These are phyloP conservation scores for Halictus rubicundus DNA, from an alignment of 1,140 invertebrate species.

Conservation along the genomic window DNA sequence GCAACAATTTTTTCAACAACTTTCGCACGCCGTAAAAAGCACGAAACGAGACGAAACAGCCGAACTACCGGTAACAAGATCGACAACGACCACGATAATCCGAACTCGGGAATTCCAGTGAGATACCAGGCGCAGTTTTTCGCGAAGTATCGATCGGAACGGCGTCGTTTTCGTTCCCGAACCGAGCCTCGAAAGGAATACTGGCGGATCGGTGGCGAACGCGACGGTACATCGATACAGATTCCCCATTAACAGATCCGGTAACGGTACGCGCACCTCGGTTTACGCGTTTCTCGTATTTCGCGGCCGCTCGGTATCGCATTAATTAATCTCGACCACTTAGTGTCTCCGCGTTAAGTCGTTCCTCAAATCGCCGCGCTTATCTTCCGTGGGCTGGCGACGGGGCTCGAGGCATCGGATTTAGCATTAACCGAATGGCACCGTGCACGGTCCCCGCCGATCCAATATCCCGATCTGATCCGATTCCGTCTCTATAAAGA, in stretches of 20 bases:
- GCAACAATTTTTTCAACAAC: too few species aligned
- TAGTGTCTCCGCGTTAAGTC: neutral
- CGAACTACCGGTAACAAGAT: too few species aligned
- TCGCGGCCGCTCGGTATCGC: neutral
- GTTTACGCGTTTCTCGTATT: neutral
- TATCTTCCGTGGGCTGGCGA: slow-evolving; percentile 19
- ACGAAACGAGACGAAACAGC: too few species aligned
- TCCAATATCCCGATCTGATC: slow-evolving; percentile 15
- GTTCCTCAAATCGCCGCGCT: slow-evolving; percentile 1
- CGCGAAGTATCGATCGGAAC: neutral
- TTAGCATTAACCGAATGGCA: slow-evolving; percentile 1
- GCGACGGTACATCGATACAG: neutral
- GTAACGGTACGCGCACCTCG: neutral
- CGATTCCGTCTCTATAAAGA: slow-evolving; percentile 3
- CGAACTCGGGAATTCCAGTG: neutral
- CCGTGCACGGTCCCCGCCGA: slow-evolving; percentile 4
- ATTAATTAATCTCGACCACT: slow-evolving; percentile 29
- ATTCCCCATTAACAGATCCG: neutral
- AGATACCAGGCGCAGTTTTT: neutral
- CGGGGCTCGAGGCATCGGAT: neutral
- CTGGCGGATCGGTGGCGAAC: neutral
- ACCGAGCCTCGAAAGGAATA: too few species aligned
- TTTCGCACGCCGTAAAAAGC: too few species aligned
- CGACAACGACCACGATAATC: neutral
- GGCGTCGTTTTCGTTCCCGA: too few species aligned